Evolutionary conservation across 2,113 vertebrate species (phyloP).

Genomic region (Colius striatus): DNA sequence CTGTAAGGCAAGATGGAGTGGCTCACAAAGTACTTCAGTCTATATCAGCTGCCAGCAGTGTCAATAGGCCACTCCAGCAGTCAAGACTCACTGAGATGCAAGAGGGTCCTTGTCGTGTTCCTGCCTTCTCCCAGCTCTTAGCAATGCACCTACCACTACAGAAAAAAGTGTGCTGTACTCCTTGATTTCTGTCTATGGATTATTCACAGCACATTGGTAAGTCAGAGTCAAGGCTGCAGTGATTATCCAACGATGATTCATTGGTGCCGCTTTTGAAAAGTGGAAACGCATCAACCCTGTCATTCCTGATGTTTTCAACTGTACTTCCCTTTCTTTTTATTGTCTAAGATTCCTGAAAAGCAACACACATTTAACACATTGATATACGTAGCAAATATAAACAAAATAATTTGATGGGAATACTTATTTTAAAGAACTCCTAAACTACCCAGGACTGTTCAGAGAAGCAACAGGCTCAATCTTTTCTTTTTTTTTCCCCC

Average conservation of each 20-base stretch:
- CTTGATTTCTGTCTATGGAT: conserved; percentile 9
- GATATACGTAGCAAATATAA: not conserved
- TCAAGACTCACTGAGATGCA: conserved; percentile 33
- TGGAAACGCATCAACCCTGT: not conserved
- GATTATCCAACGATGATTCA: conserved; percentile 13
- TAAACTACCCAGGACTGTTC: not conserved
- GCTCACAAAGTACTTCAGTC: conserved; percentile 11
- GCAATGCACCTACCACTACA: not conserved
- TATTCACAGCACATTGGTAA: not conserved
- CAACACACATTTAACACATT: not conserved
- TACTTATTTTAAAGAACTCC: not conserved
- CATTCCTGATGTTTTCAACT: not conserved
- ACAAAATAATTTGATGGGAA: not conserved
- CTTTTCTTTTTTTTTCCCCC: not conserved
- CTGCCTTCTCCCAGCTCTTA: not conserved
- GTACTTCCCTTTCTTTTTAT: not conserved
- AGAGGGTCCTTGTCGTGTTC: conserved; percentile 22
- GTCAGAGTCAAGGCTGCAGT: conserved; percentile 11
- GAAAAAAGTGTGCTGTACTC: not conserved
- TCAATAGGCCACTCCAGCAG: conserved; percentile 37
- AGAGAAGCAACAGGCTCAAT: not conserved
- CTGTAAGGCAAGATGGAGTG: not conserved
- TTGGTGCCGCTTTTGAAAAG: conserved; percentile 1
- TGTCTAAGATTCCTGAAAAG: not conserved
- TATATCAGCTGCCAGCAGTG: conserved; percentile 2